Base-by-base conservation (phyloP, 2,888 invertebrate species). In the Leptopilina myrica region DNA sequence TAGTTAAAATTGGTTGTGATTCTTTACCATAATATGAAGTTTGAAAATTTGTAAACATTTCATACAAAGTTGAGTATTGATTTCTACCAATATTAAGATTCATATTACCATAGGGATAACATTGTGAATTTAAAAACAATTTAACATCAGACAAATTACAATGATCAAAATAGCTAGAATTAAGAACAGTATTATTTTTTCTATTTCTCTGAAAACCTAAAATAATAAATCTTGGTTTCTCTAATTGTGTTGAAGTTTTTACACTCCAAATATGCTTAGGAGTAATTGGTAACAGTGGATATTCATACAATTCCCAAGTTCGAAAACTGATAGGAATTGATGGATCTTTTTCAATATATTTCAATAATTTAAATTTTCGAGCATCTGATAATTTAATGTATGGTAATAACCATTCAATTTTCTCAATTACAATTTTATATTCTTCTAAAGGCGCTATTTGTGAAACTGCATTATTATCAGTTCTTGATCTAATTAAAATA, bases 61-160 rank as follows among this genome's bases (percentile, higher is more conserved):
- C 84, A 82, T 87, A 88, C 6, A 88, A 64, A 15, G 85, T 40
- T n/a, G 87, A 82, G 78, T 53, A 87, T 12, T 85, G 83, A 89
- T 75, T 75, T 8, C 15, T 9, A 53, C 4, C 7, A 75, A 75
- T 75, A 15, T 75, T 20, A 6, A 59, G 75, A 15, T 75, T 75
- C 7, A 59, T 77, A 84, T 87, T 86, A 76, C 88, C 88, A 83
- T 90, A 90, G 0, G 90, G 89, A 84, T 86, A 90, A 26, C 82
- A 79, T 77, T 88, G 86, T 2, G 88, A 89, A 84, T 90, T 89
- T 62, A 90, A 82, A 79, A 87, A 88, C 15, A 90, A 78, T 79
- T 86, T 89, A 26, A 91, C 80, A 82, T 91, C 88, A 40, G 81
- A 87, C 56, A 75, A 14, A n/a, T 33, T 33, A n/a, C 65, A 65